phyloP scores from a whole-genome alignment of 2,113 vertebrate species.

The Apeltes quadracus region DNA sequence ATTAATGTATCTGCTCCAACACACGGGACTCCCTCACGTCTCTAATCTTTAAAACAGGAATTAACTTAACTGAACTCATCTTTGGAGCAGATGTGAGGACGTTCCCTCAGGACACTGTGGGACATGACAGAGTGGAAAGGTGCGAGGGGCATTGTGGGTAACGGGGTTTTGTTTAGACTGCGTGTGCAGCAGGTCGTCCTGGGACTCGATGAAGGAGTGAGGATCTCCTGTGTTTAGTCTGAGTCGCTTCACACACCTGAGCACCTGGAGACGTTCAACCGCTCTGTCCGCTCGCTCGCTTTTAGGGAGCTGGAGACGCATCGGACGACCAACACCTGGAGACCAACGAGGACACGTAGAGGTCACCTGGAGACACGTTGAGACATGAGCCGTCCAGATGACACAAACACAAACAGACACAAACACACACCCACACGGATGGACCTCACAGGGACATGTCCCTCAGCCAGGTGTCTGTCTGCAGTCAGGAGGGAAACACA shows the following conservation, averaged over 20 bases:
- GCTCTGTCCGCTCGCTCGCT: no score
- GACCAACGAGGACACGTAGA: neutral
- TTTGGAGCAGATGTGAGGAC: slow-evolving; percentile 68
- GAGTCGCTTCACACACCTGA: no score
- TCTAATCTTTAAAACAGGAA: no score
- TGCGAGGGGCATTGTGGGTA: slow-evolving; percentile 64
- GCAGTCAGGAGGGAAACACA: slow-evolving; percentile 53
- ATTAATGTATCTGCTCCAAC: no score
- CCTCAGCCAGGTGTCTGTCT: slow-evolving; percentile 27
- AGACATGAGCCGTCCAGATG: no score
- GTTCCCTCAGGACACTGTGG: slow-evolving; percentile 55
- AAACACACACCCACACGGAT: no score
- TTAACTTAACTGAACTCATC: slow-evolving; percentile 29
- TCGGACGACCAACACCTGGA: no score
- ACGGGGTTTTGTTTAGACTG: slow-evolving; percentile 67
- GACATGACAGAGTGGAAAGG: slow-evolving; percentile 62
- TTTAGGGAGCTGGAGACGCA: no score
- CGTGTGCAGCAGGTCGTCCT: slow-evolving; percentile 30
- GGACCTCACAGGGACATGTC: neutral
- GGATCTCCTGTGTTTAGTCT: no score
- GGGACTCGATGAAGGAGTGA: neutral
- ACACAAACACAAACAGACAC: no score
- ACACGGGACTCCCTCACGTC: no score
- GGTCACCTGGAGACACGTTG: neutral
- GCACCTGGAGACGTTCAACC: no score